A percentile compares a stretch with the other conserved stretches of the same genome.
phyloP scores from a whole-genome alignment of 2,113 vertebrate genomes.

The Loxodonta africana region DNA sequence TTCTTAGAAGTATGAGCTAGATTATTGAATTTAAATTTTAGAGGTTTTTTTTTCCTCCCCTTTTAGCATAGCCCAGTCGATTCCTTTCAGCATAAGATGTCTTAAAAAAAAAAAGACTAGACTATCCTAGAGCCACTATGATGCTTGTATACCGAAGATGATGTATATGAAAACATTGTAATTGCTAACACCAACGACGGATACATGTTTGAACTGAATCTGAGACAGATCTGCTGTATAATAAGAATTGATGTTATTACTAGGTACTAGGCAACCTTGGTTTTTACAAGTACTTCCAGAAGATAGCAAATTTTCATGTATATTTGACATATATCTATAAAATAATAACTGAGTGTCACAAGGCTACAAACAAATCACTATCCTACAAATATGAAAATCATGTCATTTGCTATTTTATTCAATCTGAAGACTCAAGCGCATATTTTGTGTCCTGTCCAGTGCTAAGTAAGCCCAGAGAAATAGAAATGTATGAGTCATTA shows the following conservation, averaged over 20 bases:
- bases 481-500: slow-evolving; percentile 15
- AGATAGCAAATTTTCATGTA: slow-evolving; percentile 22
- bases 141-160: not conserved
- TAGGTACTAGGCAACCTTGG: not conserved
- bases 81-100: not conserved
- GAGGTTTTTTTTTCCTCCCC: not conserved
- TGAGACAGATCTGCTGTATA: not conserved
- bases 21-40: not conserved
- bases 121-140: not conserved
- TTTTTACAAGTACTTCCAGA: slow-evolving; percentile 28
- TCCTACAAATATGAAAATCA: slow-evolving; percentile 19
- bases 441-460: slow-evolving; percentile 18
- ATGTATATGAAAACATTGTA: not conserved
- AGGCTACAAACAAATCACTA: not conserved
- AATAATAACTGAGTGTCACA: slow-evolving; percentile 13
- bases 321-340: slow-evolving; percentile 25
- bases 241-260: not conserved
- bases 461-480: not conserved
- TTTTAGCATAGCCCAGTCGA: not conserved
- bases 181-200: not conserved
- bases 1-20: not conserved
- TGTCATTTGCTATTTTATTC: slow-evolving; percentile 57
- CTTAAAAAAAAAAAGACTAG: not conserved
- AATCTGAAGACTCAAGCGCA: slow-evolving; percentile 15
- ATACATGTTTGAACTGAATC: not conserved